Evolutionary conservation across 2,797 vertebrate species (phyloP), one percentile per base, ranked within the genome.

Genomic region (Pagetopsis macropterus): DNA sequence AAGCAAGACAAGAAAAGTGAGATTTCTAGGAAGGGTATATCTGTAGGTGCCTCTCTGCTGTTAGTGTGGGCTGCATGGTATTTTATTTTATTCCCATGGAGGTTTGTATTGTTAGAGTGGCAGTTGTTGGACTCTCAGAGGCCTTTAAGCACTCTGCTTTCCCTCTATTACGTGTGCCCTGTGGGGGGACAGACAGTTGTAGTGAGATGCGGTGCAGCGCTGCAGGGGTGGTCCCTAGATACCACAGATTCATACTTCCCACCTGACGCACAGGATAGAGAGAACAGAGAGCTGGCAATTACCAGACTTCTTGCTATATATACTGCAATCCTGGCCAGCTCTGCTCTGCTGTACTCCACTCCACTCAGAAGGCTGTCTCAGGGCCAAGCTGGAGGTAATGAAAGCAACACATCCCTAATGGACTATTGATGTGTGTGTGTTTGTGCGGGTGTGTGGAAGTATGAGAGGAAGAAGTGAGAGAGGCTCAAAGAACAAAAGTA

Each of bases 401-500:
- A 92, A 92, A 91, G 89, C 85, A 92, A 90, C 88, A 89, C 89
- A 85, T 75, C 87, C 88, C 89, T 93, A 92, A 91, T 90, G 88
- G 91, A 82, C 90, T 90, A 84, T 88, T 86, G 88, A 88, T 91
- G 89, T 82, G 78, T 72, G 19, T 84, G 69, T 83, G 67, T 89
- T 87, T 79, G 77, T 64, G 65, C 65, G 79, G 63, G 73, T 78
- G 50, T 79, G n/a, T 72, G 69, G 79, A 56, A 21, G 79, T 70
- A 64, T 61, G 65, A 64, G 75, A 78, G 69, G 65, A 86, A 79
- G 79, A 75, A 63, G 70, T 11, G 58, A 66, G 63, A 44, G 68
- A 71, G 43, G 12, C 51, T 81, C 55, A 33, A 72, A 65, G 70
- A 82, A 87, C 70, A 88, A 84, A 87, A 72, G 67, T 72, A 72